Percentiles rank a stretch among this genome's conserved stretches.
These are phyloP conservation scores for Sinotaia quadrata DNA, from an alignment of 2,888 invertebrate species.

Conservation along the genomic window DNA sequence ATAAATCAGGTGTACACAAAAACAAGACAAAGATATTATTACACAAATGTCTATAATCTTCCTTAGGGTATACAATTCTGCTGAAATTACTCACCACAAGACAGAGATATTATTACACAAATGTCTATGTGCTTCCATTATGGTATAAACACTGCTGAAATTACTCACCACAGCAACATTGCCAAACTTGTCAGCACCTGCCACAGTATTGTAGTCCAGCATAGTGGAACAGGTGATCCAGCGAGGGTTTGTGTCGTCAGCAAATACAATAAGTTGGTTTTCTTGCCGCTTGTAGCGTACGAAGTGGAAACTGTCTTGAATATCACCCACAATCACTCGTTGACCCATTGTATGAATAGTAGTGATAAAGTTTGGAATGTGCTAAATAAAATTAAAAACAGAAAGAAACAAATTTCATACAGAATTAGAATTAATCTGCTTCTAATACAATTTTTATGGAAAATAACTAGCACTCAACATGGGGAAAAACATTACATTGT, in stretches of 20 bases:
- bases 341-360: constrained; percentile 95
- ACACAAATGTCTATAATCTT: too few relatives aligned
- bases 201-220: constrained; percentile 96
- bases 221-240: constrained; percentile 95
- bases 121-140: background rate
- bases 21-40: too few relatives aligned
- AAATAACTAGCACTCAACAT: too few relatives aligned
- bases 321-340: constrained; percentile 94
- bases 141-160: background rate
- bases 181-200: constrained; percentile 97
- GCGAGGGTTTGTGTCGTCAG: constrained; percentile 97
- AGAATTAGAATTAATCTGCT: too few relatives aligned
- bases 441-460: too few relatives aligned
- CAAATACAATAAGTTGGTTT: constrained; percentile 97
- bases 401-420: too few relatives aligned
- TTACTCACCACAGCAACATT: constrained; percentile 88
- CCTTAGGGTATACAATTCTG: too few relatives aligned
- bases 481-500: too few relatives aligned
- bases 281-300: constrained; percentile 94
- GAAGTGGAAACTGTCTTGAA: constrained; percentile 94
- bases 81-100: too few relatives aligned
- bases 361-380: constrained; percentile 95
- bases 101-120: background rate
- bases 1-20: too few relatives aligned
- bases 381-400: constrained; percentile 75